These are phyloP conservation scores for Molossus molossus DNA, from an alignment of 2,797 vertebrate species.

Conservation along the genomic window DNA sequence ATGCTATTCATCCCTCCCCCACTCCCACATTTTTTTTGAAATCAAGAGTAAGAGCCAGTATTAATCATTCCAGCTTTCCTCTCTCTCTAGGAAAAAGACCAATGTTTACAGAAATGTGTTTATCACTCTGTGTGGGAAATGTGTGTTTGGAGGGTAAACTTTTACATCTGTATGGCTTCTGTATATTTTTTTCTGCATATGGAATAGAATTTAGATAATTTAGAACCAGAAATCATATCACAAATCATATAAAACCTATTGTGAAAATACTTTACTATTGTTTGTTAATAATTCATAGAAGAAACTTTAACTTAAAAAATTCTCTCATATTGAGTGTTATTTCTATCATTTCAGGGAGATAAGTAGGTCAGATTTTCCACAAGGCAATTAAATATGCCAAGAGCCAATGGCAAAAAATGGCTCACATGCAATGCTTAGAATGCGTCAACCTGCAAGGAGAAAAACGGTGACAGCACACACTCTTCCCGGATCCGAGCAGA, in stretches of 20 bases:
- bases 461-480: background rate
- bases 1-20: background rate
- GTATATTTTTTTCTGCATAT: background rate
- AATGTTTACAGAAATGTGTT: background rate
- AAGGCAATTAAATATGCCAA: background rate
- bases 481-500: background rate
- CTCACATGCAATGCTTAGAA: background rate
- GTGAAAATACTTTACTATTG: background rate
- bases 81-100: slow-evolving; percentile 41
- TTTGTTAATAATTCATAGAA: background rate
- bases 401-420: background rate
- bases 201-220: background rate
- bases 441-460: background rate
- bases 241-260: background rate
- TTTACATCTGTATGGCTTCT: background rate
- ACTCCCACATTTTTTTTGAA: background rate
- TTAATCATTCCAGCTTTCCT: slow-evolving; percentile 48
- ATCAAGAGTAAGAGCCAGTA: background rate
- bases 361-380: slow-evolving; percentile 53
- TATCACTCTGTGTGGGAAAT: background rate
- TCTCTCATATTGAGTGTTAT: background rate
- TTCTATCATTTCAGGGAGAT: background rate
- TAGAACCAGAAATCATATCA: background rate
- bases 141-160: background rate
- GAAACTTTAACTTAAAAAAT: slow-evolving; percentile 46